A percentile compares a stretch with the other conserved stretches of the same genome.
Conservation (phyloP, 1,140 invertebrate genomes). For the Heliconius eleuchia region DNA sequence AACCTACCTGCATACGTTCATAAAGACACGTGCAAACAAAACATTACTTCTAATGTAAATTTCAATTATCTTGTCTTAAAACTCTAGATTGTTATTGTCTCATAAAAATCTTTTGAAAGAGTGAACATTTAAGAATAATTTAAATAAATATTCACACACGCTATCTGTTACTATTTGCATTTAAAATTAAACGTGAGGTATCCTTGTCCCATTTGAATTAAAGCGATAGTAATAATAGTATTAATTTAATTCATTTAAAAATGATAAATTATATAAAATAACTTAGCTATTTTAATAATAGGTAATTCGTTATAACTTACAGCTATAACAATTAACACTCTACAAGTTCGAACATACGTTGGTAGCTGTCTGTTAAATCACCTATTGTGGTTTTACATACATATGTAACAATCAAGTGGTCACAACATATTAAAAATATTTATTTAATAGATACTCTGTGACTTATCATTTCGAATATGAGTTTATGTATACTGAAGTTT, state of each 20-base stretch:
- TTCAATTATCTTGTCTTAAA: slow-evolving; percentile 20
- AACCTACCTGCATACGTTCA: neutral
- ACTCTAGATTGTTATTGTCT: slow-evolving; percentile 20
- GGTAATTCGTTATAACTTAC: neutral
- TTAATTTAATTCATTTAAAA: neutral
- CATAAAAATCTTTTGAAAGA: neutral
- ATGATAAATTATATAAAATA: neutral
- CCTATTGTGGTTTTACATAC: neutral
- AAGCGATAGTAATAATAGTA: neutral
- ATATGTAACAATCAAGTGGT: neutral
- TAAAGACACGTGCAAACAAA: slow-evolving; percentile 20
- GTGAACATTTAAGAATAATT: slow-evolving; percentile 11
- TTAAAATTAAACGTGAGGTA: neutral
- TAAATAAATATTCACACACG: neutral
- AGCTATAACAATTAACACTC: neutral
- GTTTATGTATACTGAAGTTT: neutral
- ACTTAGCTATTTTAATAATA: neutral
- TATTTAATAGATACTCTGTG: neutral
- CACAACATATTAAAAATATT: neutral
- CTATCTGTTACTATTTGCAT: neutral
- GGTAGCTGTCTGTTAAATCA: neutral
- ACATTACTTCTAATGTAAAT: slow-evolving; percentile 23
- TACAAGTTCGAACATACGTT: neutral
- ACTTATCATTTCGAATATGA: neutral
- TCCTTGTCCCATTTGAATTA: slow-evolving; percentile 6